These are phyloP conservation scores for Spondyliosoma cantharus DNA, from an alignment of 2,797 vertebrate genomes.

Conservation along the genomic window DNA sequence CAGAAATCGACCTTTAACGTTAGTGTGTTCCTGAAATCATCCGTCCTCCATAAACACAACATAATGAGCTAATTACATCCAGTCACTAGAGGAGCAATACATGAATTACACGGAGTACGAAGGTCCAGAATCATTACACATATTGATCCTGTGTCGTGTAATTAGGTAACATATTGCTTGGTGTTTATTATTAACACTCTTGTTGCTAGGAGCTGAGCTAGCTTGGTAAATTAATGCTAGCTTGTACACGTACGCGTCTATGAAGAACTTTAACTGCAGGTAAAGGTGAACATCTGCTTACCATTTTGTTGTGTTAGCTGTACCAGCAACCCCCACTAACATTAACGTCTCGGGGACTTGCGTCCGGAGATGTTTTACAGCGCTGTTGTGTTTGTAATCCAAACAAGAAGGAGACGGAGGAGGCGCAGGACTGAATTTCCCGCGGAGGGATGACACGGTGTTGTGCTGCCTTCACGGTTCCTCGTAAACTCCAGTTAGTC, in stretches of 20 bases:
- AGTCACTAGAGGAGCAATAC: too few species aligned
- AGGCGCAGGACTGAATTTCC: conserved; percentile 59
- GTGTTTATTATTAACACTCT: too few species aligned
- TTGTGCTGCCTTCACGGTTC: conserved; percentile 1
- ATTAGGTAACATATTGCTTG: not conserved
- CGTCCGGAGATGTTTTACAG: not conserved
- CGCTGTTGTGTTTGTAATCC: not conserved
- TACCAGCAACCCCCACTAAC: not conserved
- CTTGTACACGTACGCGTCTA: not conserved
- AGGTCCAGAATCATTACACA: too few species aligned
- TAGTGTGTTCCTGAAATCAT: not conserved
- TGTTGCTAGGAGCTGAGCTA: too few species aligned
- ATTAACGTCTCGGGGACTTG: not conserved
- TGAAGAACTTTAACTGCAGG: not conserved
- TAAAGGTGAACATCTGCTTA: conserved; percentile 39
- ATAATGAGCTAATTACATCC: not conserved
- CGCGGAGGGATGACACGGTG: conserved; percentile 40
- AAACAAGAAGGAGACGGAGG: not conserved
- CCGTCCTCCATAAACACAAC: not conserved
- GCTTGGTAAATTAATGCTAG: not conserved
- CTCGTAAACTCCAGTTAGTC: not conserved
- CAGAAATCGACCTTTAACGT: not conserved
- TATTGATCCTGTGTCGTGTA: too few species aligned
- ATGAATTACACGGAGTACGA: not conserved
- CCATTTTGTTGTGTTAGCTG: conserved; percentile 53